A percentile compares a stretch with the other conserved stretches of the same genome.
Evolutionary conservation across 2,113 vertebrate species (phyloP).

Genomic region (Lathamus discolor): DNA sequence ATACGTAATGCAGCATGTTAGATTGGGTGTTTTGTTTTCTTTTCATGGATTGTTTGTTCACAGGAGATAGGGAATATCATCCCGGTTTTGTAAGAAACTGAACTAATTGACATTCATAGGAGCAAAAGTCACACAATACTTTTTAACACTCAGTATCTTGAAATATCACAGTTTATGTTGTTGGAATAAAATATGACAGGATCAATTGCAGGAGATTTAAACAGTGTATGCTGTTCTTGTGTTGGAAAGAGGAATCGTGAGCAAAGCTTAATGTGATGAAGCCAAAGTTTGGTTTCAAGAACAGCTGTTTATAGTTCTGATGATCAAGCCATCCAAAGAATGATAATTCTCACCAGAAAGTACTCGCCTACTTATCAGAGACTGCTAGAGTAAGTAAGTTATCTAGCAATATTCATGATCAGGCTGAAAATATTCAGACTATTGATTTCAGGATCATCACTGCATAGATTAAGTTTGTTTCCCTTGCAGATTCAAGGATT

Average conservation of each 20-base stretch:
- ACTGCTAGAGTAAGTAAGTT: neutral
- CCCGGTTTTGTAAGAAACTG: constrained; percentile 6
- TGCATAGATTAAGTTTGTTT: neutral
- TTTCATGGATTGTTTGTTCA: neutral
- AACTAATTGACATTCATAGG: neutral
- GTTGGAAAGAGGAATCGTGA: constrained; percentile 27
- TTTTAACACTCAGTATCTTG: constrained; percentile 26
- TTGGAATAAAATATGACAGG: constrained; percentile 46
- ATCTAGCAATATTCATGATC: neutral
- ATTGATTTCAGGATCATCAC: neutral
- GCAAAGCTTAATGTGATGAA: constrained; percentile 8
- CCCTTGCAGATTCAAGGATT: neutral
- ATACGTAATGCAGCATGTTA: neutral
- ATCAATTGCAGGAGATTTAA: constrained; percentile 29
- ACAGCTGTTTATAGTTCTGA: constrained; percentile 20
- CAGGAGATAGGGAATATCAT: neutral
- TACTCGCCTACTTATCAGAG: neutral
- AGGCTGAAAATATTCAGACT: neutral
- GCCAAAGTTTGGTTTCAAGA: constrained; percentile 15
- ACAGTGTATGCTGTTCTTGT: neutral
- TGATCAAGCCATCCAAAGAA: constrained; percentile 4
- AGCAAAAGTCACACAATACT: constrained; percentile 11
- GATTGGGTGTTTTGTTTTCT: neutral
- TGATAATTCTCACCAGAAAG: neutral
- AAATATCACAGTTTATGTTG: constrained; percentile 40